These are phyloP conservation scores for Pristionchus exspectatus DNA, from an alignment of 2,888 invertebrate genomes.

Conservation along the genomic window DNA sequence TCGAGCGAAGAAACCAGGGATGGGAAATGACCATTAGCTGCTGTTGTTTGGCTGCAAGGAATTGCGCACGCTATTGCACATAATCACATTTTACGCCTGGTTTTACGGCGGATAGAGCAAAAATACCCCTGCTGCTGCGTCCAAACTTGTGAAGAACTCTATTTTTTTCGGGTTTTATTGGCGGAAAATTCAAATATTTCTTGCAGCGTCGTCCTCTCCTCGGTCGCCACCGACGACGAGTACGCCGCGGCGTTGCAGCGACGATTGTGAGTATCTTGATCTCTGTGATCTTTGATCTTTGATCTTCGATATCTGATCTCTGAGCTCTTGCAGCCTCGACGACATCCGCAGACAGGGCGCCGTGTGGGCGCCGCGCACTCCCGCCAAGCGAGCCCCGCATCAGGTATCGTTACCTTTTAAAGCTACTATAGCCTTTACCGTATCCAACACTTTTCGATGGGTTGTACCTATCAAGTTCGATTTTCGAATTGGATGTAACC, in stretches of 20 bases:
- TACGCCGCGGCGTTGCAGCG: slow-evolving; percentile 49
- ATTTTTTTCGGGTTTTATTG: background rate
- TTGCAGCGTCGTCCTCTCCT: slow-evolving; percentile 36
- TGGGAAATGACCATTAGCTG: background rate
- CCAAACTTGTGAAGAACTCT: slow-evolving; percentile 36
- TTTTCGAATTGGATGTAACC: too few species aligned
- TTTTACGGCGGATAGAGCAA: background rate
- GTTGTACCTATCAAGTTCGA: too few species aligned
- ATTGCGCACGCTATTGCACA: background rate
- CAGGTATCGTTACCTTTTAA: background rate
- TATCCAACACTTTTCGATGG: too few species aligned
- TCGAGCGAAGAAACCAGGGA: background rate
- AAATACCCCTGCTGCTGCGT: background rate
- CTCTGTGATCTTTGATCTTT: background rate
- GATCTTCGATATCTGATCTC: background rate
- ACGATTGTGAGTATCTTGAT: slow-evolving; percentile 9
- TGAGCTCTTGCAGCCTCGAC: slow-evolving; percentile 7
- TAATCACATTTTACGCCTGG: background rate
- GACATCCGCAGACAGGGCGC: slow-evolving; percentile 47
- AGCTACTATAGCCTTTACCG: background rate
- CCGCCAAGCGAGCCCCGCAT: slow-evolving; percentile 57
- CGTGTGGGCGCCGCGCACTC: slow-evolving; percentile 40
- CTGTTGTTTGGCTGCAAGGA: background rate
- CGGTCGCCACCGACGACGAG: slow-evolving; percentile 3
- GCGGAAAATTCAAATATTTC: background rate